A percentile compares a stretch with the other conserved stretches of the same genome.
Conservation (phyloP, 2,888 invertebrate species). For the Linnaemya tessellans region DNA sequence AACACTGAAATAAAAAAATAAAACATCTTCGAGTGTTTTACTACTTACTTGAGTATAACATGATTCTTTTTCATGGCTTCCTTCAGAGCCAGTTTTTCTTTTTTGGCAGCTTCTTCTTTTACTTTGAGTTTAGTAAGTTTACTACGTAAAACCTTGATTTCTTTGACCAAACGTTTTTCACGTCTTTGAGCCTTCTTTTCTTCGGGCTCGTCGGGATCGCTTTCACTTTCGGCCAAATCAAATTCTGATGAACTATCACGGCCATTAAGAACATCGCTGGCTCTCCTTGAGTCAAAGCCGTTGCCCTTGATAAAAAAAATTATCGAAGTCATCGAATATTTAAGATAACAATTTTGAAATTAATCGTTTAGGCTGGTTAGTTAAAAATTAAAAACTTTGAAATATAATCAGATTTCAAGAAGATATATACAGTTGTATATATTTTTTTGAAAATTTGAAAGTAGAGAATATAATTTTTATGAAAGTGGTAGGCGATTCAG, state of each 20-base stretch:
- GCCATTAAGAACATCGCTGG: conserved; percentile 81
- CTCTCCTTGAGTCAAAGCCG: conserved; percentile 80
- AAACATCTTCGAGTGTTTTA: not conserved
- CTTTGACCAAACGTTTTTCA: conserved; percentile 86
- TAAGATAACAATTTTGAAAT: not conserved
- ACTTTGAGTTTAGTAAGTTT: conserved; percentile 85
- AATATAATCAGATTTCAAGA: not conserved
- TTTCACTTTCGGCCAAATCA: conserved; percentile 86
- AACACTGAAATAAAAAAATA: no score
- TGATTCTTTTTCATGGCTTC: conserved; percentile 93
- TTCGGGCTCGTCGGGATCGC: conserved; percentile 88
- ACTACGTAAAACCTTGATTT: conserved; percentile 82
- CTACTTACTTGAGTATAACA: conserved; percentile 86
- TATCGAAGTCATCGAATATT: not conserved
- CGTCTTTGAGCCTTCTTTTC: conserved; percentile 87
- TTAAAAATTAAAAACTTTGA: conserved; percentile 2
- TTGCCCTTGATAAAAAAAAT: conserved; percentile 75
- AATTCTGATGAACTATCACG: conserved; percentile 86
- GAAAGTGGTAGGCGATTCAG: no score
- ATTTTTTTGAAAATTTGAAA: no score
- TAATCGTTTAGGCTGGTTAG: not conserved
- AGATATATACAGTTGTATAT: no score
- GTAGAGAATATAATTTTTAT: no score
- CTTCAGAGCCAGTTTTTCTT: conserved; percentile 90
- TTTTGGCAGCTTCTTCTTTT: conserved; percentile 89